Percentiles rank a stretch among this genome's conserved stretches.
These are phyloP conservation scores for Zosterops japonicus DNA, from an alignment of 2,113 vertebrate species.

Conservation along the genomic window DNA sequence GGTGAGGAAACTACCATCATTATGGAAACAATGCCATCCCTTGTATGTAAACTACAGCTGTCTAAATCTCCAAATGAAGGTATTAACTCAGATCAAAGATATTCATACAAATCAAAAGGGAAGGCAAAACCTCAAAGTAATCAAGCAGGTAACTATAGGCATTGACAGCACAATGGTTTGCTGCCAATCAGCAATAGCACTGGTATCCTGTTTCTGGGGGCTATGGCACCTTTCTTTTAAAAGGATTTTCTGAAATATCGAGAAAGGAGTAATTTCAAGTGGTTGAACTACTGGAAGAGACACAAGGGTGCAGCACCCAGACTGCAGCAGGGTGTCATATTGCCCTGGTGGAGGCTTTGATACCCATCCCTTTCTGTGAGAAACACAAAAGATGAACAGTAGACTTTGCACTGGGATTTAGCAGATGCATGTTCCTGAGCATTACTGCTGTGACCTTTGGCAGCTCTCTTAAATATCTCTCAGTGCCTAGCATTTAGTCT, in stretches of 20 bases:
- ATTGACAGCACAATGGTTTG: slow-evolving; percentile 29
- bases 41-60: slow-evolving; percentile 28
- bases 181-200: background rate
- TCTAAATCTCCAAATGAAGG: slow-evolving; percentile 37
- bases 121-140: background rate
- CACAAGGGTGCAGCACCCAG: background rate
- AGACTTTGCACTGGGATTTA: background rate
- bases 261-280: background rate
- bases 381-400: background rate
- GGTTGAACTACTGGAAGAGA: background rate
- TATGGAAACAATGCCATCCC: slow-evolving; percentile 30
- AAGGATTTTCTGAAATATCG: slow-evolving; percentile 1
- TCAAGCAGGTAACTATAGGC: background rate
- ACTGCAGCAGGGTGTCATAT: background rate
- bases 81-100: slow-evolving; percentile 61
- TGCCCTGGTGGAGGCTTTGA: background rate
- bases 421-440: background rate
- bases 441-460: background rate
- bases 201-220: background rate
- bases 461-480: background rate
- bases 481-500: background rate
- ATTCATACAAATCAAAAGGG: background rate
- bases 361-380: background rate
- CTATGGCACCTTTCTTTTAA: background rate
- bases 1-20: slow-evolving; percentile 27